Percentiles rank a stretch among this genome's conserved stretches.
phyloP scores from a whole-genome alignment of 2,888 invertebrate genomes.

The Carcina quercana region DNA sequence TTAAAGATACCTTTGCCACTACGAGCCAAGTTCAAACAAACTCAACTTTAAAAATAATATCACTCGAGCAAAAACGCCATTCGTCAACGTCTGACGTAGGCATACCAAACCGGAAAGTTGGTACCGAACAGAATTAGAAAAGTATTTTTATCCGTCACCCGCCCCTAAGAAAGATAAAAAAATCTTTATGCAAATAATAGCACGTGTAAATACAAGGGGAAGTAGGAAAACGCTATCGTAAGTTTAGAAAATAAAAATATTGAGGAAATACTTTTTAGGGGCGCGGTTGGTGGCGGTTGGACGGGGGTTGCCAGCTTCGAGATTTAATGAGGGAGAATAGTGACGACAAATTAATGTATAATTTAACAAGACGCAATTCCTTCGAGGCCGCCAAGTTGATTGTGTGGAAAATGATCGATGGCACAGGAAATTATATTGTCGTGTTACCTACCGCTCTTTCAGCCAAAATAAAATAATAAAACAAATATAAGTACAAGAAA shows the following conservation, averaged over 20 bases:
- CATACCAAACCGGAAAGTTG: conserved; percentile 53
- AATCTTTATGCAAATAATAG: conserved; percentile 71
- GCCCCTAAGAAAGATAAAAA: conserved; percentile 49
- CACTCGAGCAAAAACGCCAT: conserved; percentile 53
- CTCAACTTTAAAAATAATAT: conserved; percentile 44
- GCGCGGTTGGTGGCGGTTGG: conserved; percentile 6
- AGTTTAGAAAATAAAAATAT: conserved; percentile 32
- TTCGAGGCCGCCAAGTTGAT: too few relatives aligned
- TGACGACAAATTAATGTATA: conserved; percentile 24
- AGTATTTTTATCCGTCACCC: conserved; percentile 64
- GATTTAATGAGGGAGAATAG: conserved; percentile 20
- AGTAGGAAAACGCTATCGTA: conserved; percentile 30
- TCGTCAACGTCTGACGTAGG: conserved; percentile 52
- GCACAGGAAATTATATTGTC: too few relatives aligned
- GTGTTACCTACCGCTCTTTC: too few relatives aligned
- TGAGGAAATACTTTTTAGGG: conserved; percentile 12
- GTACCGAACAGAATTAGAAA: conserved; percentile 66
- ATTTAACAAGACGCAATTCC: conserved; percentile 15
- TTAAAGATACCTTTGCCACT: neutral
- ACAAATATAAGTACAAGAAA: too few relatives aligned
- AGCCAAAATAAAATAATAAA: too few relatives aligned
- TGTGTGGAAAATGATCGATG: too few relatives aligned
- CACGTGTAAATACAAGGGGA: conserved; percentile 67
- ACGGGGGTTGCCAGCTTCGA: conserved; percentile 11
- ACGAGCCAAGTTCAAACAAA: conserved; percentile 20